Base-by-base conservation (phyloP, 2,797 vertebrate genomes). In the Pyrocephalus nanus region DNA sequence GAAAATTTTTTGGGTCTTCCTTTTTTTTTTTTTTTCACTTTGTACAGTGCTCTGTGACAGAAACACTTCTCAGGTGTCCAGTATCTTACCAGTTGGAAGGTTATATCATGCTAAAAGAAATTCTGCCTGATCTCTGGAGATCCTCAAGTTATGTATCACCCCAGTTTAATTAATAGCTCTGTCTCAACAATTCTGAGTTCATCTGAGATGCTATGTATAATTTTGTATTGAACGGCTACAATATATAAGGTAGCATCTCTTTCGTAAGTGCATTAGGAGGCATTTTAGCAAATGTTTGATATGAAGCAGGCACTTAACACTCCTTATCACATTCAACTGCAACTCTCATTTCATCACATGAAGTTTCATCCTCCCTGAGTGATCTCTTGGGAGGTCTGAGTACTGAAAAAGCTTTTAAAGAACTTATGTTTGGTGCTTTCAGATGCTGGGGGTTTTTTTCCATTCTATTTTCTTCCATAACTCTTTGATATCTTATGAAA, bases 321-420 rank as follows among this genome's bases (percentile, higher is more conserved):
- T 93, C 66, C 77, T 96, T 96, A 96, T 86, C 61, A 1, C 80
- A 88, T 91, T 90, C 11, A 2, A 16, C 80, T 96, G 86, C 8
- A 29, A 67, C 81, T 92, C 85, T 92, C 85, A 95, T 97, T 97
- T 97, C 93, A 96, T 96, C 96, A 80, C 77, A 61, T 88, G 64
- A 94, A 95, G 90, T 96, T 96, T 96, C 87, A 95, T 96, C 92
- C 76, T 95, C 93, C 38, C 88, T 93, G 91, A 97, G 92, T 82
- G 92, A 96, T 97, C 96, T 95, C 97, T 90, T 40, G 96, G 84
- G 95, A 60, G 47, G 19, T 69, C 91, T 93, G 89, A 97, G 62
- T 74, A 91, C 93, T 88, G 53, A 89, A 95, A 97, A 97, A 89
- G 95, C 95, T 97, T 97, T 97, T 96, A 96, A 96, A 96, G 93